A percentile compares a stretch with the other conserved stretches of the same genome.
Evolutionary conservation across 2,888 invertebrate species (phyloP).

Genomic region (Petrolisthes cinctipes): DNA sequence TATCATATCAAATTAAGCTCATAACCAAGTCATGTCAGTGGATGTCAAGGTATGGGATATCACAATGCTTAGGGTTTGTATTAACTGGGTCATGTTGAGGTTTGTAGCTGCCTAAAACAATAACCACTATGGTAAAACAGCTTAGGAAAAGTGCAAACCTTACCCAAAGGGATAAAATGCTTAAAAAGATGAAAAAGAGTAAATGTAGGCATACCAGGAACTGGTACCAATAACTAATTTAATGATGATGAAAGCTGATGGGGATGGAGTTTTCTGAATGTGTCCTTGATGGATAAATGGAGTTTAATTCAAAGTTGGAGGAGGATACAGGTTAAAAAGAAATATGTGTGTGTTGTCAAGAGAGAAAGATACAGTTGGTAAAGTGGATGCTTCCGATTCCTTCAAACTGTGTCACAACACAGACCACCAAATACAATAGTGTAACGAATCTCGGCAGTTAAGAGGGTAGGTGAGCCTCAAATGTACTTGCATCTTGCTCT

Average conservation of each 20-base stretch:
- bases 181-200: not conserved
- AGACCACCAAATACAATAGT: no score
- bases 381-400: no score
- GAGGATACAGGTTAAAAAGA: not conserved
- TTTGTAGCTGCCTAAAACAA: not conserved
- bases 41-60: constrained; percentile 5
- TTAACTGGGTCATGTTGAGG: not conserved
- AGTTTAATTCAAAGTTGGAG: not conserved
- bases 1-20: not conserved
- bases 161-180: not conserved
- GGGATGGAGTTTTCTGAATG: constrained; percentile 7
- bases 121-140: not conserved
- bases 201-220: not conserved
- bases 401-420: no score
- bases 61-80: constrained; percentile 6
- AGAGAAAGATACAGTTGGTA: not conserved
- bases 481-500: no score
- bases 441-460: no score
- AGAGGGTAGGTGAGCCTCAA: no score
- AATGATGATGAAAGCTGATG: constrained; percentile 15
- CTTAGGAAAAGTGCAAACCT: constrained; percentile 3
- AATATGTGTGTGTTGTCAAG: no score
- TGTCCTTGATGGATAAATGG: not conserved
- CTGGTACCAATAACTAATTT: not conserved
- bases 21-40: constrained; percentile 2